Conservation (phyloP, 2,888 invertebrate genomes). For the Pammene fasciana region DNA sequence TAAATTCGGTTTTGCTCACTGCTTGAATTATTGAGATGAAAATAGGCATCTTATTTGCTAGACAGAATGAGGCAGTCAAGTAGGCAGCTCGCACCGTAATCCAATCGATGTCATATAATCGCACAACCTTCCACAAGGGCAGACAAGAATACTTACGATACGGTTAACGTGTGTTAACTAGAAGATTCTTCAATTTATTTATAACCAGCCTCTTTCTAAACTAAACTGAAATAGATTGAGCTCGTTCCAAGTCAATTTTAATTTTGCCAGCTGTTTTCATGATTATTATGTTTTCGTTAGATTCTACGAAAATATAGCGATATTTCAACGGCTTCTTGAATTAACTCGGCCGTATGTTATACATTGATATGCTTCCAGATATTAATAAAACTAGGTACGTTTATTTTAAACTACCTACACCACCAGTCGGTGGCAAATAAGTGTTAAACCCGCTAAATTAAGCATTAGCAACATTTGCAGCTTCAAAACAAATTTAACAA, state of each 20-base stretch:
- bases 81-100: neutral
- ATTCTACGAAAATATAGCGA: constrained; percentile 15
- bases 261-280: constrained; percentile 34
- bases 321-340: neutral
- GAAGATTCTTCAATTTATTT: constrained; percentile 14
- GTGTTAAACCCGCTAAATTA: too few relatives aligned
- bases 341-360: neutral
- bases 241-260: constrained; percentile 7
- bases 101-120: constrained; percentile 14
- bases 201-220: constrained; percentile 4
- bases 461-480: too few relatives aligned
- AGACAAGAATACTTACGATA: constrained; percentile 4
- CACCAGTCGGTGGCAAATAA: too few relatives aligned
- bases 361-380: too few relatives aligned
- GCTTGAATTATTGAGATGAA: too few relatives aligned
- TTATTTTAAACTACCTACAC: too few relatives aligned
- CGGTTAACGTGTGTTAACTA: constrained; percentile 3
- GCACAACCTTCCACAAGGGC: constrained; percentile 13
- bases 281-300: constrained; percentile 4
- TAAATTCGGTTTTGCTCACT: too few relatives aligned
- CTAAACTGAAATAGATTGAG: constrained; percentile 23
- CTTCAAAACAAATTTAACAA: too few relatives aligned
- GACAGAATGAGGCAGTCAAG: too few relatives aligned
- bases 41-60: too few relatives aligned
- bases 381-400: too few relatives aligned